These are phyloP conservation scores for Drosophila lutescens DNA, from an alignment of 2,888 invertebrate species.

Conservation along the genomic window DNA sequence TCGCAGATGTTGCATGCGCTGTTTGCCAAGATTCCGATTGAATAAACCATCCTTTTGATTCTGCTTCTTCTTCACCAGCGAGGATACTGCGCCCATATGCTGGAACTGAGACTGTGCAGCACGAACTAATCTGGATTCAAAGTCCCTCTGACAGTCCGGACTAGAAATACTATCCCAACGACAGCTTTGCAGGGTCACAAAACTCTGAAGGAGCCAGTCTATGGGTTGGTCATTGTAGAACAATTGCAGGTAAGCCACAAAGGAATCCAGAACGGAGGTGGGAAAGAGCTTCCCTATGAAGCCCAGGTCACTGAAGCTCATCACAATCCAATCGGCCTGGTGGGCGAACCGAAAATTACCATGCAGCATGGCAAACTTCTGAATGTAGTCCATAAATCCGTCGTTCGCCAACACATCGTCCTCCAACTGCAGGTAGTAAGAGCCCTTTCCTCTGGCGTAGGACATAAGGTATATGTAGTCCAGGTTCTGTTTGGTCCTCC, in stretches of 20 bases:
- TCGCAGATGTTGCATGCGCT: conserved; percentile 46
- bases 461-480: conserved; percentile 62
- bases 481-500: conserved; percentile 61
- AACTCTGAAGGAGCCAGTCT: conserved; percentile 59
- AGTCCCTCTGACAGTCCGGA: conserved; percentile 24
- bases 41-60: conserved; percentile 15
- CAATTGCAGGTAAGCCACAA: conserved; percentile 39
- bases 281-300: conserved; percentile 60
- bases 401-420: conserved; percentile 44
- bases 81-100: conserved; percentile 47
- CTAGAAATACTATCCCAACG: conserved; percentile 36
- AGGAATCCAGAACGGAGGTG: conserved; percentile 25
- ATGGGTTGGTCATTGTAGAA: conserved; percentile 60
- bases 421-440: conserved; percentile 58
- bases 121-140: conserved; percentile 11
- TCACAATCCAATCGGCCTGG: conserved; percentile 42
- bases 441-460: conserved; percentile 51
- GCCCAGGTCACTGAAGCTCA: conserved; percentile 56
- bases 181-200: conserved; percentile 47
- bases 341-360: conserved; percentile 38
- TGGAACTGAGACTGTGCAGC: conserved; percentile 52
- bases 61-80: conserved; percentile 43
- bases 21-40: background rate
- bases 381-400: conserved; percentile 47
- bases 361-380: conserved; percentile 32